Base-by-base conservation (phyloP, 2,797 vertebrate genomes). In the Poeciliopsis turneri region DNA sequence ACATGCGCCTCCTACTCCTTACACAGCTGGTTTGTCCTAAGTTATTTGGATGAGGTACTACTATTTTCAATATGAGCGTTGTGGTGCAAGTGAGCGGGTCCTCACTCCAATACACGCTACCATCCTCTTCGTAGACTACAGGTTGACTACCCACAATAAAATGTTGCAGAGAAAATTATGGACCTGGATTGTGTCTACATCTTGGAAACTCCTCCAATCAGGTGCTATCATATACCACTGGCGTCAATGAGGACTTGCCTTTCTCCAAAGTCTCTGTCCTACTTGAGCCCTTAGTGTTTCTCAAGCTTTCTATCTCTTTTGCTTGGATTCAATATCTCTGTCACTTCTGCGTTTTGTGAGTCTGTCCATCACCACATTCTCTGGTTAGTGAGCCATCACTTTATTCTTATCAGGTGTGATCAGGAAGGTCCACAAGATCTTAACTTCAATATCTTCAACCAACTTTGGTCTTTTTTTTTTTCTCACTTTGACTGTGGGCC, bases 1-100 rank as follows among this genome's bases (percentile, higher is more conserved):
- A 10, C 36, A 69, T 43, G 66, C 3, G 23, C 39, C 23, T 69
- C 39, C 43, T 23, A 69, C 39, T 69, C 23, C 23, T 43, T 41
- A n/a, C 36, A 43, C 39, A 69, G 20, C 66, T 43, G 36, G 66
- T 68, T 23, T 68, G 39, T 43, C 36, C 66, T 68, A 5, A 68
- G 43, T 68, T 68, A 68, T 68, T 39, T 68, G 66, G 36, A 25
- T 43, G 66, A 68, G 36, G 36, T 68, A 43, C 41, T 68, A 43
- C 23, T 25, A 43, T 68, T 43, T 25, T 68, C 39, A 68, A 13
- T 43, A n/a, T 41, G 11, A 43, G 4, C 1, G 10, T 10, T 68
- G 20, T 12, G 23, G 36, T 68, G 39, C 10, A 4, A 68, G 66
- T 68, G 61, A 36, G 16, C 18, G 20, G 9, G 61, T 66, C 8